phyloP scores from a whole-genome alignment of 2,113 vertebrate species.

The Telmatochromis sp. region DNA sequence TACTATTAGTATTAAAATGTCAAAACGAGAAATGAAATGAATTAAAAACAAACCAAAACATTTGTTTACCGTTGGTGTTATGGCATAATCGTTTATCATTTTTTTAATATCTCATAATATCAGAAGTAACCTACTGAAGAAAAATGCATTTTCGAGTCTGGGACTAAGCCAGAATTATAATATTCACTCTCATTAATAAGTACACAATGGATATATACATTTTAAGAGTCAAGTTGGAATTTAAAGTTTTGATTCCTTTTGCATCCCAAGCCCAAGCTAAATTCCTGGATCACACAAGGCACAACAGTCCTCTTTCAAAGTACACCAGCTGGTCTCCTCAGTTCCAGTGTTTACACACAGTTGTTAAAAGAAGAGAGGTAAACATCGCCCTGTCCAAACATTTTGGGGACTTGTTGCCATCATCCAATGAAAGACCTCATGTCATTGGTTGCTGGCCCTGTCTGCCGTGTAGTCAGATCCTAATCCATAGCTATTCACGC shows the following conservation, averaged over 20 bases:
- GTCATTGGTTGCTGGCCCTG: background rate
- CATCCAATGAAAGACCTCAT: background rate
- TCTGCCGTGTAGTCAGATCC: background rate
- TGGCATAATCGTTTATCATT: background rate
- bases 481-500: background rate
- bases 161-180: background rate
- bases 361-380: background rate
- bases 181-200: background rate
- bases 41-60: background rate
- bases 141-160: background rate
- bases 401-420: background rate
- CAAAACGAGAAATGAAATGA: background rate
- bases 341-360: background rate
- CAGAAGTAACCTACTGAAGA: background rate
- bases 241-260: background rate
- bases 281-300: background rate
- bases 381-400: background rate
- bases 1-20: background rate
- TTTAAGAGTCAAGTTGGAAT: background rate
- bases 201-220: background rate
- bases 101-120: background rate
- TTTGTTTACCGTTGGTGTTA: background rate
- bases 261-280: background rate
- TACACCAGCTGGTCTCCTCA: background rate
- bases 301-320: background rate